These are phyloP conservation scores for Dendrolimus houi DNA, from an alignment of 2,888 invertebrate species.

Conservation along the genomic window DNA sequence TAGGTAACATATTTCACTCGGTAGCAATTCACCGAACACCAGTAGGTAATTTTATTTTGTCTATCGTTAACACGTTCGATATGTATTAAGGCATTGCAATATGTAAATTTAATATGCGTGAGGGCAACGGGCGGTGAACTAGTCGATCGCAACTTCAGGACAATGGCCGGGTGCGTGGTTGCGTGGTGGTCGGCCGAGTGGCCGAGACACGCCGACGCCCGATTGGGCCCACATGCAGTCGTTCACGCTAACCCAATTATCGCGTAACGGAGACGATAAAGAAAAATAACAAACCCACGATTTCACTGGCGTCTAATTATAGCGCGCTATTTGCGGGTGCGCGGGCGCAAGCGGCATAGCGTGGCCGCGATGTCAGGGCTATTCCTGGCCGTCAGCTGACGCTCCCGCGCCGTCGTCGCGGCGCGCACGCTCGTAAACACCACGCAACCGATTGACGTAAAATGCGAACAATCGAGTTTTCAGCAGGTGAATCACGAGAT, in stretches of 20 bases:
- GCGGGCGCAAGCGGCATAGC: constrained; percentile 73
- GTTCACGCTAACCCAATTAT: constrained; percentile 71
- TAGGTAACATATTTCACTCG: no score
- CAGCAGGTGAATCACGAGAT: constrained; percentile 73
- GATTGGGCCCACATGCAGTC: constrained; percentile 69
- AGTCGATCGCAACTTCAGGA: constrained; percentile 29
- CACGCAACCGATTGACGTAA: constrained; percentile 73
- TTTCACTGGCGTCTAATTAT: constrained; percentile 74
- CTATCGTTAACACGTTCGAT: background rate
- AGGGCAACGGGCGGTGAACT: constrained; percentile 16
- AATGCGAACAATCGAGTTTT: constrained; percentile 73
- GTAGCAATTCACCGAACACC: no score
- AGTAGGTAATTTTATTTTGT: no score
- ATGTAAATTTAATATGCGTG: constrained; percentile 2
- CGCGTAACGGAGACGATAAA: constrained; percentile 75
- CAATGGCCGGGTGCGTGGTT: constrained; percentile 33
- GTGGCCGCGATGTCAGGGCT: constrained; percentile 74
- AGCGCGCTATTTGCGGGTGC: constrained; percentile 72
- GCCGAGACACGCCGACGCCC: constrained; percentile 72
- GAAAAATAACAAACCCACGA: constrained; percentile 77
- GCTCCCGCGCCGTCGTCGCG: constrained; percentile 45
- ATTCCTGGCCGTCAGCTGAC: constrained; percentile 75
- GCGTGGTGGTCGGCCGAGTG: constrained; percentile 32
- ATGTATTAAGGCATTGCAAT: background rate
- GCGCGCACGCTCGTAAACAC: constrained; percentile 61